A percentile compares a stretch with the other conserved stretches of the same genome.
These are phyloP conservation scores for Coracias cyanogaster DNA, from an alignment of 2,797 vertebrate species.

Conservation along the genomic window DNA sequence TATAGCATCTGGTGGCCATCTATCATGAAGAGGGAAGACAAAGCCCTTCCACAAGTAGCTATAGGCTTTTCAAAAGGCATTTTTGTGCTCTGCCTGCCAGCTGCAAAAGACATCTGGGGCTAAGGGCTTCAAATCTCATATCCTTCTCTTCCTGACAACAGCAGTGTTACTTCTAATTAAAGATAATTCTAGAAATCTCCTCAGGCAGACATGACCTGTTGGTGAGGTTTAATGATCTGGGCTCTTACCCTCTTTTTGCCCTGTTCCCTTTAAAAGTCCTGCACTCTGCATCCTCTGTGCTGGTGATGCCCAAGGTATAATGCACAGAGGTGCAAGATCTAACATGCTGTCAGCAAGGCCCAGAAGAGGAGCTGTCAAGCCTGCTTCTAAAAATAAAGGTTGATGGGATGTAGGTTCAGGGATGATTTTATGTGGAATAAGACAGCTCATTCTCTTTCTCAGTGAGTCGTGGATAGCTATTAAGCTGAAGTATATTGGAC, in stretches of 20 bases:
- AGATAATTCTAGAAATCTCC: constrained; percentile 21
- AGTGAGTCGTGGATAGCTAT: neutral
- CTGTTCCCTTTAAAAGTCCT: neutral
- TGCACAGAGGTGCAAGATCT: neutral
- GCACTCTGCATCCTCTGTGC: neutral
- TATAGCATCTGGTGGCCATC: neutral
- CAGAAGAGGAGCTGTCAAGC: constrained; percentile 26
- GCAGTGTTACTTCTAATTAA: constrained; percentile 2
- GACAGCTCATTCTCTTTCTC: constrained; percentile 28
- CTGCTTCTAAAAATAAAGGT: constrained; percentile 23
- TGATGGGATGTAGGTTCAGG: neutral
- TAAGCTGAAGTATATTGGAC: neutral
- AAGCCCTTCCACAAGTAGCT: neutral
- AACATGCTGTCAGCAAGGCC: neutral
- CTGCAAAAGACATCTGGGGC: neutral
- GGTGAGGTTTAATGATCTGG: neutral
- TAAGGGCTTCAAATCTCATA: neutral
- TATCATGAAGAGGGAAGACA: neutral
- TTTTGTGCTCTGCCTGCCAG: neutral
- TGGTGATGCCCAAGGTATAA: neutral
- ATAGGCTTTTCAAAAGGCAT: neutral
- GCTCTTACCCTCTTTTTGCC: neutral
- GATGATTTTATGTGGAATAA: neutral
- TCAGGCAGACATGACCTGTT: neutral
- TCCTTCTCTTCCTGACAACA: neutral